A percentile compares a stretch with the other conserved stretches of the same genome.
Evolutionary conservation across 1,140 invertebrate genomes (phyloP).

Genomic region (Vollenhovia emeryi): DNA sequence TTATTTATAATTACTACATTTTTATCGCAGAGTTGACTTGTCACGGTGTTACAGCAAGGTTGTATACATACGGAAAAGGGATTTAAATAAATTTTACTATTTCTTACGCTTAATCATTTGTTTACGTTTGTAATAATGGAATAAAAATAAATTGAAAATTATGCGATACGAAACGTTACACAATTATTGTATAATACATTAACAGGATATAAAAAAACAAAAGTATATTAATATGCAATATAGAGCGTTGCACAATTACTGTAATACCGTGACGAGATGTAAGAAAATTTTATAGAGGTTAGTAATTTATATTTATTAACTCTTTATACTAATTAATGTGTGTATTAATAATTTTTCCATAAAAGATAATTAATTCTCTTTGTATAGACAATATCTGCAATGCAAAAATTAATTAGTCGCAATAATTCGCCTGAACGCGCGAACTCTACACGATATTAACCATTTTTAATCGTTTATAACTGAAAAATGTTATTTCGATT

Average conservation of each 20-base stretch:
- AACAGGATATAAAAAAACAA: background rate
- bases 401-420: background rate
- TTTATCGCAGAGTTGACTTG: background rate
- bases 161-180: background rate
- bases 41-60: background rate
- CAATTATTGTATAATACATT: background rate
- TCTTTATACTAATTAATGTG: too few relatives aligned
- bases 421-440: background rate
- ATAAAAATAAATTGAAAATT: background rate
- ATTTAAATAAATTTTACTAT: background rate
- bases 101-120: background rate
- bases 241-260: background rate
- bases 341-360: too few relatives aligned
- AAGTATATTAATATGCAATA: background rate
- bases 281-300: background rate
- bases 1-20: background rate
- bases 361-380: background rate
- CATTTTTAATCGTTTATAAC: background rate
- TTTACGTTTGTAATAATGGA: background rate
- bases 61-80: background rate
- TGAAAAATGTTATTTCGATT: background rate
- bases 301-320: too few relatives aligned
- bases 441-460: background rate
- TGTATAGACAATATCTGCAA: background rate
- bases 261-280: background rate